Evolutionary conservation across 64 coral and sea anemone genomes (phyloP), one percentile per base, ranked within the genome.

Genomic region (Trachythela sp.): DNA sequence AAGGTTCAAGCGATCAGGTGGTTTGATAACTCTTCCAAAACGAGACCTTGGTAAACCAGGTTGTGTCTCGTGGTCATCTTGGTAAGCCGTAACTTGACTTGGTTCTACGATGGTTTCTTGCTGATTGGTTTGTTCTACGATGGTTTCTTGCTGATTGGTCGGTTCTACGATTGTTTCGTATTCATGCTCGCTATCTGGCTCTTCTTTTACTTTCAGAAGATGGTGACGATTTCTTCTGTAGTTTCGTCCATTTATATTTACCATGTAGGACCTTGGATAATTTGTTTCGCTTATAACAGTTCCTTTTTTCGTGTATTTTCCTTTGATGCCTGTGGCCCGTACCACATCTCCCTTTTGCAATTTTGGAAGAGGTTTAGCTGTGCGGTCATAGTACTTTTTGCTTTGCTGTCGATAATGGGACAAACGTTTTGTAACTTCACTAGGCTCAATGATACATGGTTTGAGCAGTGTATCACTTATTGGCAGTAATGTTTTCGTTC

Each of bases 201-300:
- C 35, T 32, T 89, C 88, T 45, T 83, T 13, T 36, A 41, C 48
- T 89, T 89, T 89, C 27, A 89, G 71, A 20, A 84, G 76, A 52
- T 89, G 18, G 49, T 43, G 50, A 34, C 75, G 77, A 39, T 89
- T 84, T 83, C 45, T 15, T 35, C 33, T 9, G 33, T 89, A 89
- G 20, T 33, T 24, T 29, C 14, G 30, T 10, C 34, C 48, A 54
- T 89, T 38, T 83, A 48, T 83, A 20, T 32, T 83, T 76, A 83
- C 88, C 39, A 89, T 48, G n/a, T 84, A 83, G 49, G 71, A 84
- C 48, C 75, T 89, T 59, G 88, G 88, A 26, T 89, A 75, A 32
- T 41, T 80, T 83, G 75, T 70, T 29, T 31, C 14, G 56, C 72
- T 84, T 51, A 30, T 84, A 36, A 84, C 75, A 40, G 60, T 32